Base-by-base conservation (phyloP, 1,140 invertebrate genomes). In the Bombus sibiricus region DNA sequence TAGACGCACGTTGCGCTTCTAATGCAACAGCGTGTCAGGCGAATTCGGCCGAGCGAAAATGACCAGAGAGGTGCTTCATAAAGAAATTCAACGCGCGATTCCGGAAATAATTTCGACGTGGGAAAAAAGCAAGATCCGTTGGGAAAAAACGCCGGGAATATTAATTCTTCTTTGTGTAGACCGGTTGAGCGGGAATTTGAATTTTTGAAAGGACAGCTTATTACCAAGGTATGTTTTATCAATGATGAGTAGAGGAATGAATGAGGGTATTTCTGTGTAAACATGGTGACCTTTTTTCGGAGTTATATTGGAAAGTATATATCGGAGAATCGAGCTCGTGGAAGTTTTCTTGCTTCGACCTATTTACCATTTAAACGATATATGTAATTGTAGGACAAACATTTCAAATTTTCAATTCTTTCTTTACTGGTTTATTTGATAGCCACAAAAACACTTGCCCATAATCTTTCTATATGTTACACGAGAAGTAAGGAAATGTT, bases 1-100 rank as follows among this genome's bases (percentile, higher is more conserved):
- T 41, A 47, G 73, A 79, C 82, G 25, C 64, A n/a, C 43, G 73
- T 25, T 47, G 41, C 57, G 34, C 71, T 47, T 39, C 72, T 66
- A 76, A 83, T 41, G 57, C 71, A 62, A 62, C 28, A 8, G 39
- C 28, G 39, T 10, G 13, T n/a, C 12, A 8, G 12, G 22, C 10
- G n/a, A 39, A 34, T 64, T 64, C 57, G 13, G 47, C 47, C 47
- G 47, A 13, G 28, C 28, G 28, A 62, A 62, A 62, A 62, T 62
- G 25, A 18, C 18, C 43, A 28, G 81, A 53, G 71, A 71, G 39
- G 81, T 37, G 43, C 47, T 71, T 57, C 66, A n/a, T 37, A 43
- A 78, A 78, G 47, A 69, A 78, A 53, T 34, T 12, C 9, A 6
- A n/a, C 47, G 53, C 39, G 47, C 43, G n/a, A 71, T 78, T 41